These are phyloP conservation scores for Zosterops japonicus DNA, from an alignment of 2,113 vertebrate species.

Conservation along the genomic window DNA sequence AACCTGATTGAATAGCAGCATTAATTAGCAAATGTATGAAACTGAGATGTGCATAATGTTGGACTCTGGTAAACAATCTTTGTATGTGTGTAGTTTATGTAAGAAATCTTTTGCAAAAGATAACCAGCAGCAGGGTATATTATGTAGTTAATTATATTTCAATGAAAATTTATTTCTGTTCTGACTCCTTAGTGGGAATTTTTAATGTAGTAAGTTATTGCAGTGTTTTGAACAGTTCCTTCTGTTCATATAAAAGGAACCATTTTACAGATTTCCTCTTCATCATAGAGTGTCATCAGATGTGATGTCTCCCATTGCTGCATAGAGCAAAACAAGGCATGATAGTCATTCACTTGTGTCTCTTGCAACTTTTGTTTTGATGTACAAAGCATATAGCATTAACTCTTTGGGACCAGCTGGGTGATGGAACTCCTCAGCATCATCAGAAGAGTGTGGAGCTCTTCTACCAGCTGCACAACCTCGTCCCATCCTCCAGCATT, in stretches of 20 bases:
- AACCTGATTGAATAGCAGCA: neutral
- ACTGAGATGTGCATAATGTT: neutral
- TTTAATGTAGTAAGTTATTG: neutral
- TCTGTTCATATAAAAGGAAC: neutral
- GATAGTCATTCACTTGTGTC: neutral
- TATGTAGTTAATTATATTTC: neutral
- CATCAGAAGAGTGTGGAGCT: conserved; percentile 97
- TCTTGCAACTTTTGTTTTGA: conserved; percentile 18
- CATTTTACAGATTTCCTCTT: neutral
- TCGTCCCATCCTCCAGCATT: conserved; percentile 94
- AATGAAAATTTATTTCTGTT: neutral
- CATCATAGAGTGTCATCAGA: neutral
- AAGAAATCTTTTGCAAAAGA: neutral
- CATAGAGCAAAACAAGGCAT: neutral
- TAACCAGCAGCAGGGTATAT: neutral
- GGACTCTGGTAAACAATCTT: neutral
- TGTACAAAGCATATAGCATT: conserved; percentile 85
- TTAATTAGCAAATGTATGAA: neutral
- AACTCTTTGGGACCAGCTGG: conserved; percentile 92
- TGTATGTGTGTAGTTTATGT: neutral
- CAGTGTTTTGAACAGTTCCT: neutral
- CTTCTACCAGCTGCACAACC: conserved; percentile 97
- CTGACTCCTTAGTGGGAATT: neutral
- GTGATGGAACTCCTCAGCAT: conserved; percentile 91
- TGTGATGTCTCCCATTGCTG: neutral